These are phyloP conservation scores for Prosopocoilus inquinatus DNA, from an alignment of 2,888 invertebrate genomes.

Conservation along the genomic window DNA sequence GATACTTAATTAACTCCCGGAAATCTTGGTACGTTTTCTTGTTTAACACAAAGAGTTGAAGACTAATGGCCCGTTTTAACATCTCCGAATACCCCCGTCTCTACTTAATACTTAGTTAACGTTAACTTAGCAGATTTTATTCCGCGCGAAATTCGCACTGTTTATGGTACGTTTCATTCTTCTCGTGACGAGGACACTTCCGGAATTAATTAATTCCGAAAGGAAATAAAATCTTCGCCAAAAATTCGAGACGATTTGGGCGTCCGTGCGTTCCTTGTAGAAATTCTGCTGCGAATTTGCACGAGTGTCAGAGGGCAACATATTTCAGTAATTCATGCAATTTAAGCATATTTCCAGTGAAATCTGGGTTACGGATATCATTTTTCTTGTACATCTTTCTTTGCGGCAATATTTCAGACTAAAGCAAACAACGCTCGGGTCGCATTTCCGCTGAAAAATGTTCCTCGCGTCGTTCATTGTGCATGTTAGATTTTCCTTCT, in stretches of 20 bases:
- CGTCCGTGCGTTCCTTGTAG: no score
- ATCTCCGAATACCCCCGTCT: constrained; percentile 8
- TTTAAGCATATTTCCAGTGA: constrained; percentile 38
- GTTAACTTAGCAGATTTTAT: constrained; percentile 11
- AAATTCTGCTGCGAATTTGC: not conserved
- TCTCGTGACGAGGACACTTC: not conserved
- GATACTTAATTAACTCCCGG: constrained; percentile 31
- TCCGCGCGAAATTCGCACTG: no score
- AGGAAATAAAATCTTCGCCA: no score
- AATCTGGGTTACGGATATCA: constrained; percentile 42
- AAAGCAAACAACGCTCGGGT: constrained; percentile 47
- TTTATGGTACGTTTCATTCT: not conserved
- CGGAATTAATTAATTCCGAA: no score
- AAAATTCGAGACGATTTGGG: no score
- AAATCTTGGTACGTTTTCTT: constrained; percentile 24
- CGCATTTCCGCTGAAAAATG: constrained; percentile 46
- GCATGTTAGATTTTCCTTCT: constrained; percentile 37
- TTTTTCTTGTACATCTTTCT: constrained; percentile 45
- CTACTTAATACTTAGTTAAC: constrained; percentile 11
- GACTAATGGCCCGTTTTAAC: constrained; percentile 17
- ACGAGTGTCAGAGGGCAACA: constrained; percentile 6
- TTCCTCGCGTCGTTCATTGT: constrained; percentile 42
- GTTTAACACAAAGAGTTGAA: constrained; percentile 18
- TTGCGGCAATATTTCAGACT: constrained; percentile 45
- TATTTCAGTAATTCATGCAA: constrained; percentile 32